Evolutionary conservation across 2,888 invertebrate species (phyloP).

Genomic region (Uloborus plumipes): DNA sequence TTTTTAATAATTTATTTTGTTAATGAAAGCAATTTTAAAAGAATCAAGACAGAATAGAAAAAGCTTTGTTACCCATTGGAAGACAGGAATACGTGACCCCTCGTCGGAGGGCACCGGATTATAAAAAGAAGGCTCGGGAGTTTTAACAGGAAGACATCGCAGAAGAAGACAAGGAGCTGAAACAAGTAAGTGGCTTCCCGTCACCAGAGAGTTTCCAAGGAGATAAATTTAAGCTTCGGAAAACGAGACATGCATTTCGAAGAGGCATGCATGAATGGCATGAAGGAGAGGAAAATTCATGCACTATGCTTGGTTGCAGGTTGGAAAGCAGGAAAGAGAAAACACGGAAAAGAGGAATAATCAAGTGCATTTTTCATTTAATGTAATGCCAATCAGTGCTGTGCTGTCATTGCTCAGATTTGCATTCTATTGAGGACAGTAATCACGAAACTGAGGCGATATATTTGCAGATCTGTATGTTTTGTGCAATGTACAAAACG

Average conservation of each 20-base stretch:
- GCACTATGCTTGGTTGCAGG: background rate
- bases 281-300: background rate
- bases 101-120: slow-evolving; percentile 65
- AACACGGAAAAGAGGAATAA: background rate
- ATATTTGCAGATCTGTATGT: too few relatives aligned
- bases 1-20: background rate
- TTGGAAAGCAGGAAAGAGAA: background rate
- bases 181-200: slow-evolving; percentile 32
- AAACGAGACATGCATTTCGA: background rate
- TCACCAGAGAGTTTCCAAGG: slow-evolving; percentile 22
- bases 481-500: too few relatives aligned
- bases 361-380: background rate
- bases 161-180: slow-evolving; percentile 64
- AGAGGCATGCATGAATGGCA: background rate
- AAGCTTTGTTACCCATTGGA: slow-evolving; percentile 66
- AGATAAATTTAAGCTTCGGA: background rate
- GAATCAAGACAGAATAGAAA: background rate
- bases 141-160: slow-evolving; percentile 64
- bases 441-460: too few relatives aligned
- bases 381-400: too few relatives aligned
- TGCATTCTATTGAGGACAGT: too few relatives aligned
- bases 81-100: slow-evolving; percentile 67
- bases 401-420: too few relatives aligned
- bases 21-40: background rate
- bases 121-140: slow-evolving; percentile 66